A percentile compares a stretch with the other conserved stretches of the same genome.
Evolutionary conservation across 2,113 vertebrate species (phyloP).

Genomic region (Sinosuthora webbiana): DNA sequence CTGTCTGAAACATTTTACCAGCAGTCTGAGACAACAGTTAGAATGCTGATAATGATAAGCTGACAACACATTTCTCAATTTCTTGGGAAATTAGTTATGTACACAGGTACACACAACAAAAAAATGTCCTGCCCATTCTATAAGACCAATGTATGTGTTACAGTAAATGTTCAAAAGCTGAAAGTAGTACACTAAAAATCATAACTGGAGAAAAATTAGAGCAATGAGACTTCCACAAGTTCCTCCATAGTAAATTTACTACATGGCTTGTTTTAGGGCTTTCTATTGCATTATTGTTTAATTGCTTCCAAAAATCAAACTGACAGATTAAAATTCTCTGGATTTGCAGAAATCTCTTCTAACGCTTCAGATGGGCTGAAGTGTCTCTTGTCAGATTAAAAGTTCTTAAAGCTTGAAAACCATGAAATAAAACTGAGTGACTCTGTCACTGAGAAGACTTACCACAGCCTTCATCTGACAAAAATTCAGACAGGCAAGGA

Average conservation of each 20-base stretch:
- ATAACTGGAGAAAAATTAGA: background rate
- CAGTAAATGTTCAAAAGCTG: background rate
- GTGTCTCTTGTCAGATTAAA: constrained; percentile 38
- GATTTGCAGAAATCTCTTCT: constrained; percentile 20
- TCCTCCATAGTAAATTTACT: background rate
- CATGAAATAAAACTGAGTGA: constrained; percentile 9
- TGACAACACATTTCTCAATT: background rate
- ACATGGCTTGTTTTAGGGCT: background rate
- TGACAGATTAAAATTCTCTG: background rate
- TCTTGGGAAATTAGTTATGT: background rate
- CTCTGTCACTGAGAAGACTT: constrained; percentile 21
- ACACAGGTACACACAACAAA: background rate
- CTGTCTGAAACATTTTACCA: background rate
- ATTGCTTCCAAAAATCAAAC: background rate
- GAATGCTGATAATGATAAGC: background rate
- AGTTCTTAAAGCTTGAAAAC: constrained; percentile 16
- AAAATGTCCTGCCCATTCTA: background rate
- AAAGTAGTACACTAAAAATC: background rate
- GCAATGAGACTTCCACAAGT: background rate
- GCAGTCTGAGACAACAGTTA: background rate
- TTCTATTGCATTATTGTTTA: background rate
- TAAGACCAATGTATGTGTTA: background rate
- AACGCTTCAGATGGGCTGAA: background rate
- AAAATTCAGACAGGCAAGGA: background rate
- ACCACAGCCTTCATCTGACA: background rate